Conservation (phyloP, 2,888 invertebrate genomes). For the Noctua comes region DNA sequence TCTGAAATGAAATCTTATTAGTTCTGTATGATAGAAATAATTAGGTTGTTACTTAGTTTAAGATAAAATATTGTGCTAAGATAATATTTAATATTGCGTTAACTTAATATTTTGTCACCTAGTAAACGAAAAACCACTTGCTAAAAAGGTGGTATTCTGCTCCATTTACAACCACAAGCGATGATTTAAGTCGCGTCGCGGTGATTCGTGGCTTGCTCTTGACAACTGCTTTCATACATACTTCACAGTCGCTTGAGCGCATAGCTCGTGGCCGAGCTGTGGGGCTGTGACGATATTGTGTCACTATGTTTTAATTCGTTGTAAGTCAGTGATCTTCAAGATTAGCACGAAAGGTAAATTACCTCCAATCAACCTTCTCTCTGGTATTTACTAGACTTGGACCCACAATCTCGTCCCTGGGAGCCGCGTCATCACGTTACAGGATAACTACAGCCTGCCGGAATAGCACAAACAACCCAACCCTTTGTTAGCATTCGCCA, state of each 20-base stretch:
- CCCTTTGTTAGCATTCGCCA: constrained; percentile 44
- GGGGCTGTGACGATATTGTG: neutral
- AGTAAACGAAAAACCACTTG: neutral
- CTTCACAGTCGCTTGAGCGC: neutral
- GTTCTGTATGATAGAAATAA: neutral
- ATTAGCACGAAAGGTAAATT: neutral
- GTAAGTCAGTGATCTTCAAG: neutral
- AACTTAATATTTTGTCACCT: neutral
- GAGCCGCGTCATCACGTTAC: neutral
- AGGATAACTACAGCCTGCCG: constrained; percentile 10
- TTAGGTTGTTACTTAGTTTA: neutral
- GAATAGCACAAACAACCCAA: constrained; percentile 35
- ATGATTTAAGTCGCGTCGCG: neutral
- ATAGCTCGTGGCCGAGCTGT: neutral
- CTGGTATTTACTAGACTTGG: neutral
- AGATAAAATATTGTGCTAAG: neutral
- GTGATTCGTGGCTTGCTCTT: neutral
- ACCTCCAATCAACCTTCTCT: neutral
- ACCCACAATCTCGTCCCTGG: neutral
- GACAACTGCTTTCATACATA: neutral
- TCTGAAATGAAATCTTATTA: constrained; percentile 12
- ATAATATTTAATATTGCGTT: neutral
- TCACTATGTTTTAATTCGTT: neutral
- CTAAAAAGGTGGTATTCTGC: neutral
- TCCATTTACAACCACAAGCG: neutral